Base-by-base conservation (phyloP, 1,140 invertebrate species). In the Galleria mellonella region DNA sequence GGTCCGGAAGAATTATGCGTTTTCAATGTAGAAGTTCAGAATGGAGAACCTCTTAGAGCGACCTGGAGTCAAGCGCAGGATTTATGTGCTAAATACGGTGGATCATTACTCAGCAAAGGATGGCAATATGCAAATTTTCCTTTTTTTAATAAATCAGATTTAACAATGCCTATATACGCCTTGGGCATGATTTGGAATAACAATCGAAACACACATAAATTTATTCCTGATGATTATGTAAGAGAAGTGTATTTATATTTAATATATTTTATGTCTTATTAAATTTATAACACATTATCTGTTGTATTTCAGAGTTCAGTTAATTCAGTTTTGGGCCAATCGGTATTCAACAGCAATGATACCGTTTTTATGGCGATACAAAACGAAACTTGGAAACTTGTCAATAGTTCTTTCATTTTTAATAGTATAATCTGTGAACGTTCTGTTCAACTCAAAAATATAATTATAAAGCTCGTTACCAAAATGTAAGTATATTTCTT, bases 401-500 rank as follows among this genome's bases (percentile, higher is more conserved):
- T 73, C 29, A 77, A 86, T 32, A 51, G 51, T 10, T 63, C 73
- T 1, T 68, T 75, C 32, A 60, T 82, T 7, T 87, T 81, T 55
- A 78, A 64, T 37, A 63, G 81, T 32, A 73, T 85, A 7, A 72
- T 86, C 23, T 87, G 86, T 51, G 86, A 87, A 52, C 63, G 52
- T 14, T 47, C 69, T 1, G 45, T 83, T 0, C 36, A 54, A 8
- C 27, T 78, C 6, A 65, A 39, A 32, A 49, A 65, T n/a, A 32
- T 81, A 47, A 10, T 5, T 1, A 5, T 37, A 17, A 17, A 13
- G 15, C 17, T 37, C 9, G 15, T 13, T 1, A 13, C 10, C 2
- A 15, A 35, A 1, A 3, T 10, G 36, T 28, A 15, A 30, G 31
- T 27, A 12, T 35, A 14, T 40, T 17, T 23, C 2, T 3, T 23